Evolutionary conservation across 1,140 invertebrate genomes (phyloP).

Genomic region (Watersipora subatra): DNA sequence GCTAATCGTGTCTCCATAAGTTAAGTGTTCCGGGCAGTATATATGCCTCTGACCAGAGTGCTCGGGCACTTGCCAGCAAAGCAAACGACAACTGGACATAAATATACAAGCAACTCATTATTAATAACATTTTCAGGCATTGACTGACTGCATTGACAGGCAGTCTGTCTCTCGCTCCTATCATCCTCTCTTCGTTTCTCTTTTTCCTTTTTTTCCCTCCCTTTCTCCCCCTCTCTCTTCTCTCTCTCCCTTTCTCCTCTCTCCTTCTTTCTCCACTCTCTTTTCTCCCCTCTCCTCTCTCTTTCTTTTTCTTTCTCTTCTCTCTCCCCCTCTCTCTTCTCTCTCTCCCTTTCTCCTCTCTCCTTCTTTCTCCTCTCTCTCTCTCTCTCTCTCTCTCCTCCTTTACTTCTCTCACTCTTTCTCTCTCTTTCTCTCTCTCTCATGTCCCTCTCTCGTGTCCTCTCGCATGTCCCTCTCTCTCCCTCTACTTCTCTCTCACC

Average conservation of each 20-base stretch:
- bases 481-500: slow-evolving; percentile 5
- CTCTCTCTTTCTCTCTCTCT: too few species aligned
- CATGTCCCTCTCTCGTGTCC: neutral
- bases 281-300: neutral
- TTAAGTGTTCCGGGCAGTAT: too few species aligned
- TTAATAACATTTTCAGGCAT: too few species aligned
- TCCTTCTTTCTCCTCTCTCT: neutral
- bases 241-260: slow-evolving; percentile 8
- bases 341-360: neutral
- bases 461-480: slow-evolving; percentile 7
- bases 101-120: too few species aligned
- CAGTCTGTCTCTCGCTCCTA: neutral
- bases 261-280: too few species aligned
- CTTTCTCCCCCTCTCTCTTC: slow-evolving; percentile 2
- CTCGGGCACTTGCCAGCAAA: too few species aligned
- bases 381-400: neutral
- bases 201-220: neutral
- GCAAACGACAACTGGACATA: too few species aligned
- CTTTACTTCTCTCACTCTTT: too few species aligned
- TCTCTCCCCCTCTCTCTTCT: neutral
- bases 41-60: too few species aligned
- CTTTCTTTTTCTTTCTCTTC: neutral
- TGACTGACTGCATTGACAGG: neutral
- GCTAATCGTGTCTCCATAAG: too few species aligned
- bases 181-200: neutral